phyloP scores from a whole-genome alignment of 2,888 invertebrate genomes.

The Tanypteryx hageni region DNA sequence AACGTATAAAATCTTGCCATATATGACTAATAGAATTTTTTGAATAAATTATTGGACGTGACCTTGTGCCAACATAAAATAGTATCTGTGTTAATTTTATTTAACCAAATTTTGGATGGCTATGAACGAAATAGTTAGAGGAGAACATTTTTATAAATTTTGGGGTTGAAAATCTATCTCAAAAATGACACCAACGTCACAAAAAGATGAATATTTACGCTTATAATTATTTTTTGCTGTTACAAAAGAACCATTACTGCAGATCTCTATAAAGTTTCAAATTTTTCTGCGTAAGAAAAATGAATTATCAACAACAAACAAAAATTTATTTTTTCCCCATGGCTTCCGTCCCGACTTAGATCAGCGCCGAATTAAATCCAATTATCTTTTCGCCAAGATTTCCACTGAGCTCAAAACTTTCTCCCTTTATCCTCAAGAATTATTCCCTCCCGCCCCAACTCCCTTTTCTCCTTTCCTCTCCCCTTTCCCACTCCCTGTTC shows the following conservation, averaged over 20 bases:
- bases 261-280: background rate
- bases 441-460: background rate
- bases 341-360: background rate
- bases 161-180: too few relatives aligned
- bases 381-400: background rate
- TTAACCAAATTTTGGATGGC: too few relatives aligned
- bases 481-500: too few relatives aligned
- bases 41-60: too few relatives aligned
- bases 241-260: background rate
- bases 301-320: background rate
- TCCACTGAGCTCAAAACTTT: constrained; percentile 8
- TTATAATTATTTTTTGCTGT: background rate
- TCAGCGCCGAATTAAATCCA: constrained; percentile 10
- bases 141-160: too few relatives aligned
- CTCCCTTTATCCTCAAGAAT: background rate
- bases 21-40: too few relatives aligned
- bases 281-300: background rate
- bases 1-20: too few relatives aligned
- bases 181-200: background rate
- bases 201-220: background rate
- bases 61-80: too few relatives aligned
- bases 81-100: too few relatives aligned
- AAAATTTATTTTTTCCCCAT: background rate
- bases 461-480: background rate
- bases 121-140: too few relatives aligned